Evolutionary conservation across 2,797 vertebrate genomes (phyloP), one percentile per base, ranked within the genome.

Genomic region (Tachyglossus aculeatus): DNA sequence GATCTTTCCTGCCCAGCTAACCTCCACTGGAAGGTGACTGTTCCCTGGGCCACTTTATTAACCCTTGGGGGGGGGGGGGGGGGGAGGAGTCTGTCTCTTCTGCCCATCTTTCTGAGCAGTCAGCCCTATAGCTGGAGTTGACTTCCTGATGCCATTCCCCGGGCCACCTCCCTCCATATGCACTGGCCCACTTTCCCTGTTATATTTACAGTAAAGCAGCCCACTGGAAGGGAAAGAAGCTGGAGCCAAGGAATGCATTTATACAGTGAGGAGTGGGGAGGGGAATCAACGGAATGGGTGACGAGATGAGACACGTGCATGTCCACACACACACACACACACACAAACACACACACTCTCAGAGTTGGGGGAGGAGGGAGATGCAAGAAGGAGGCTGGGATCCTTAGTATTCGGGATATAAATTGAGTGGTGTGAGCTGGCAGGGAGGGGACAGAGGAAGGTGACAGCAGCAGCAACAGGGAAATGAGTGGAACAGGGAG

Each of bases 111-210:
- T 32, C 51, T 47, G 59, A 39, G 38, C 45, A 13, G 9, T 36
- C 56, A 21, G 56, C 44, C 18, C 0, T 50, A 10, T 22, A 25
- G 13, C 33, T 7, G 0, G 0, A 1, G 3, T 54, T 33, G 18
- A 43, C 18, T 34, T 31, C 13, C 8, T 6, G 27, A 22, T 43
- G 71, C 54, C 47, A 24, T 51, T 51, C 34, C 45, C 0, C 0
- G 22, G 74, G 71, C 67, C 40, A 59, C 41, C 22, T 66, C 66
- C 52, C 58, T 69, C 32, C 69, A 3, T 14, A 40, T 0, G 0
- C 56, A 7, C 57, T 72, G 82, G 81, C 67, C 81, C 86, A 72
- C 63, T 76, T 86, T 9, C 45, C 45, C 55, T 0, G 0, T 22
- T 58, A 68, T 60, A 62, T 67, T 70, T 62, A 53, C 45, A 82